Conservation (phyloP, 2,888 invertebrate genomes). For the Steinernema carpocapsae region DNA sequence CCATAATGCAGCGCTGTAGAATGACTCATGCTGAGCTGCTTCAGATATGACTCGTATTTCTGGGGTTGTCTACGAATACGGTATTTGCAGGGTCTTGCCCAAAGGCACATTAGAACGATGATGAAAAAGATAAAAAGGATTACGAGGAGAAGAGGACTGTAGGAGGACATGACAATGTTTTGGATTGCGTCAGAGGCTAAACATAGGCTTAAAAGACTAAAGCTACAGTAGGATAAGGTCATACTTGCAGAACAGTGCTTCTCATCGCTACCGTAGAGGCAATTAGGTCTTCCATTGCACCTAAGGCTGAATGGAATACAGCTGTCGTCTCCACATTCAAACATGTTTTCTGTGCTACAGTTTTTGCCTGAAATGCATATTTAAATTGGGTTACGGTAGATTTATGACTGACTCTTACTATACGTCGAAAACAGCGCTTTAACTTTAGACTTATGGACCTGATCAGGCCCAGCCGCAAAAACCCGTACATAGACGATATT, state of each 20-base stretch:
- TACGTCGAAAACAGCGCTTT: conserved; percentile 20
- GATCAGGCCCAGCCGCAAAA: conserved; percentile 38
- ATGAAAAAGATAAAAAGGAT: conserved; percentile 51
- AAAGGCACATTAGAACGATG: conserved; percentile 50
- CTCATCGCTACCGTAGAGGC: conserved; percentile 64
- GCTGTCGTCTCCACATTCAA: conserved; percentile 67
- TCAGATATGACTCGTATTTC: conserved; percentile 20
- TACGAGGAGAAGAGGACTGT: conserved; percentile 52
- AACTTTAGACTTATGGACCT: conserved; percentile 36
- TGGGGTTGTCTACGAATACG: conserved; percentile 20
- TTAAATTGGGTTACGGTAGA: too few species aligned
- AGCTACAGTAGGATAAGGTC: neutral
- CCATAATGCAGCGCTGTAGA: conserved; percentile 22
- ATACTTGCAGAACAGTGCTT: conserved; percentile 38
- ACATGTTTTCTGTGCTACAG: conserved; percentile 57
- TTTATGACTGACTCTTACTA: neutral
- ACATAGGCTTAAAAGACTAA: conserved; percentile 16
- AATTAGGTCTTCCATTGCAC: conserved; percentile 62
- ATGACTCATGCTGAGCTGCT: conserved; percentile 19
- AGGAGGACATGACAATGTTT: conserved; percentile 50
- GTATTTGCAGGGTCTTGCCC: conserved; percentile 42
- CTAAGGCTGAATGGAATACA: conserved; percentile 61
- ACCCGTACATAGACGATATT: conserved; percentile 50
- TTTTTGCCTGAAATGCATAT: conserved; percentile 60
- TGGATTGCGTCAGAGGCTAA: conserved; percentile 46